Conservation (phyloP, 2,797 vertebrate species). For the Danio albolineatus region DNA sequence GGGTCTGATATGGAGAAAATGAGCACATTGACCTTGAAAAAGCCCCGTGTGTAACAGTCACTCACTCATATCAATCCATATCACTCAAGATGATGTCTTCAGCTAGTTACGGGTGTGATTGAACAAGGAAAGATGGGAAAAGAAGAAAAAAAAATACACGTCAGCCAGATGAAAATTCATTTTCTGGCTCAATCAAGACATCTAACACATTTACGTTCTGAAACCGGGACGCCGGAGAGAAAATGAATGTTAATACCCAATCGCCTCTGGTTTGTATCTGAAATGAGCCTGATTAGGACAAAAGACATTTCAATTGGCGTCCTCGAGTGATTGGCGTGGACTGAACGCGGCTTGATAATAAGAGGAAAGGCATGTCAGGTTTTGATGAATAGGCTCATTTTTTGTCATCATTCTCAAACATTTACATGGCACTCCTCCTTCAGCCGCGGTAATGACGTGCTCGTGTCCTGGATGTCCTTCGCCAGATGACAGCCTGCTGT, state of each 20-base stretch:
- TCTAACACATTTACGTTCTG: conserved; percentile 21
- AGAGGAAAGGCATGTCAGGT: conserved; percentile 32
- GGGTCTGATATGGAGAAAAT: conserved; percentile 2
- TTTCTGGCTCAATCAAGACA: conserved; percentile 29
- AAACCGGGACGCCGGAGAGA: conserved; percentile 21
- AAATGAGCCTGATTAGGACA: conserved; percentile 41
- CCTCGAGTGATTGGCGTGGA: conserved; percentile 15
- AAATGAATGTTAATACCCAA: conserved; percentile 17
- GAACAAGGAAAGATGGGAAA: not conserved
- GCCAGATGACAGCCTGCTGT: conserved; percentile 8
- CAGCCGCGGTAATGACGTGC: not conserved
- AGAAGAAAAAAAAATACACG: not conserved
- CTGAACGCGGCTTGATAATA: conserved; percentile 9
- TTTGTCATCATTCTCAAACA: conserved; percentile 32
- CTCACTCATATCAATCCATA: conserved; percentile 6
- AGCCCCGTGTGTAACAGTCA: not conserved
- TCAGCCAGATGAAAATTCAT: conserved; percentile 31
- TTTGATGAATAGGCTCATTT: conserved; percentile 42
- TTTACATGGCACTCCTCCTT: conserved; percentile 15
- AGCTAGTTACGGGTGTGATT: not conserved
- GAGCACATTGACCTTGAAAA: conserved; percentile 25
- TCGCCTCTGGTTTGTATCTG: conserved; percentile 16
- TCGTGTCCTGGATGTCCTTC: conserved; percentile 27
- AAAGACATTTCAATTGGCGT: conserved; percentile 25
- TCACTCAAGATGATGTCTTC: conserved; percentile 2